Base-by-base conservation (phyloP, 1,140 invertebrate genomes). In the Drosophila teissieri region DNA sequence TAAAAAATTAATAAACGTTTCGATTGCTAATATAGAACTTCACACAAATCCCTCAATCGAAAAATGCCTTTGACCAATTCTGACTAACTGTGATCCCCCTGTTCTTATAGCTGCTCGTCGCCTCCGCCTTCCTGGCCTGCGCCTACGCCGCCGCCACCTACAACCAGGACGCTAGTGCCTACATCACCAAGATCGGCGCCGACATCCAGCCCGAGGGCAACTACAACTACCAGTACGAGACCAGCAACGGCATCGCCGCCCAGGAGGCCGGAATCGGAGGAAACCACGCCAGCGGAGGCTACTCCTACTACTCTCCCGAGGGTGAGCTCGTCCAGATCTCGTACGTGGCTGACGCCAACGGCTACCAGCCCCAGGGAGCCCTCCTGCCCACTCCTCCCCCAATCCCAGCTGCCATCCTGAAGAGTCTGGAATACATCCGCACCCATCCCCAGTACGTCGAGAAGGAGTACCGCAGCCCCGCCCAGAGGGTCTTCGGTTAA, bases 301-400 rank as follows among this genome's bases (percentile, higher is more conserved):
- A n/a, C 70, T 58, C 76, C 1, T 92, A 56, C 12, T 77, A 60
- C 45, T 93, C 88, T 1, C 91, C 91, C 0, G 93, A 93, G 69
- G 93, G 93, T n/a, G 60, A 91, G 72, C 91, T 80, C 0, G 88
- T 94, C 51, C 78, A 92, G 34, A 64, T 94, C 3, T 81, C 91
- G 10, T 97, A 97, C 93, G 94, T 95, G 8, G 96, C 96, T 19
- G 96, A 97, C 79, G 95, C 96, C 81, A 95, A 95, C 69, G 96
- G 96, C 17, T 97, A 95, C 93, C 94, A 95, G 55, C 95, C 96
- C 1, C 91, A 94, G 54, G 96, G 96, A 8, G 93, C 93, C 2
- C 95, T 95, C 82, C 91, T 97, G n/a, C 96, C 96, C 45, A 96
- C 95, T 2, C 95, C 96, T 36, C 96, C 96, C 78, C 91, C 94